Evolutionary conservation across 2,888 invertebrate species (phyloP).

Genomic region (Dastarcus helophoroides): DNA sequence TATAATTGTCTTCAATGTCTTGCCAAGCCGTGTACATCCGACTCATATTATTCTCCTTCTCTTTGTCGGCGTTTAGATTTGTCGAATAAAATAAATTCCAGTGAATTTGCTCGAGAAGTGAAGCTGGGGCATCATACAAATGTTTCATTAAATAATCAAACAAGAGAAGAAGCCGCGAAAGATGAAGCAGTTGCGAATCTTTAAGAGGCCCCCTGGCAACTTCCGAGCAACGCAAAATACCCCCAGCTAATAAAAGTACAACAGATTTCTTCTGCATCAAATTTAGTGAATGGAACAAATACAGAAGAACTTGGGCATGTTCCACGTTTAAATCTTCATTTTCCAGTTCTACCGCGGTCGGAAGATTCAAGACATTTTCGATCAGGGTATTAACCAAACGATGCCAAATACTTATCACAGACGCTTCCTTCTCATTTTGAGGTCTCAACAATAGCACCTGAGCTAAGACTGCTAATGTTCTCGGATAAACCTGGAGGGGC

Average conservation of each 20-base stretch:
- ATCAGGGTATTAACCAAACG: conserved; percentile 79
- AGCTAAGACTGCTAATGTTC: conserved; percentile 72
- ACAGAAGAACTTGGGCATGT: conserved; percentile 85
- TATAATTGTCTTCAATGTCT: conserved; percentile 65
- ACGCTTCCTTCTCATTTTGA: conserved; percentile 77
- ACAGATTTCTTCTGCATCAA: conserved; percentile 95
- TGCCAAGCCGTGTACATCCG: conserved; percentile 60
- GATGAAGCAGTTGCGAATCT: conserved; percentile 64
- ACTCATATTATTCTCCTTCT: conserved; percentile 44
- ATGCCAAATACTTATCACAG: conserved; percentile 87
- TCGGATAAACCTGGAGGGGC: conserved; percentile 67
- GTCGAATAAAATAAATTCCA: conserved; percentile 68
- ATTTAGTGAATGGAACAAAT: conserved; percentile 88
- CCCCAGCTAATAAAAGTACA: conserved; percentile 69
- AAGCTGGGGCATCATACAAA: conserved; percentile 84
- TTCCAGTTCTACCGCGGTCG: conserved; percentile 53
- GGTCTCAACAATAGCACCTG: conserved; percentile 73
- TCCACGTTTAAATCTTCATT: conserved; percentile 90
- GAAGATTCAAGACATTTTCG: conserved; percentile 64
- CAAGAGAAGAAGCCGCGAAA: conserved; percentile 72
- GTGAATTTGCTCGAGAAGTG: conserved; percentile 73
- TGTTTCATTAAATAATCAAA: conserved; percentile 93
- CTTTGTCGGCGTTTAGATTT: conserved; percentile 46
- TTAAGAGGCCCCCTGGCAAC: conserved; percentile 47
- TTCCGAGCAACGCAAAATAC: conserved; percentile 55